Evolutionary conservation across 2,113 vertebrate species (phyloP), one percentile per base, ranked within the genome.

Genomic region (Pogona vitticeps): DNA sequence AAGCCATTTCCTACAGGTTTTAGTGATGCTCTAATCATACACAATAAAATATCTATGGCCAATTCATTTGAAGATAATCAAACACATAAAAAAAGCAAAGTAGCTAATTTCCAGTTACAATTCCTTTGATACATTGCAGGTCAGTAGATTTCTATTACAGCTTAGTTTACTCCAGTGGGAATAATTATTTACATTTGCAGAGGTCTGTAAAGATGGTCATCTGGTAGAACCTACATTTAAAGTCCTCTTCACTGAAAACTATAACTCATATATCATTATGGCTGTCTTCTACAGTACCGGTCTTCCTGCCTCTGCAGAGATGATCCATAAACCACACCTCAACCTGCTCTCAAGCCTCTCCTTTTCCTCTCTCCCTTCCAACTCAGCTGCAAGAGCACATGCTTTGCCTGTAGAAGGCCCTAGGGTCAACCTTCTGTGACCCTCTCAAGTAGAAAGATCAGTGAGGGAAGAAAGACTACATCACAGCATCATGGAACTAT

Each of bases 51-150:
- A 18, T 90, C 76, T 87, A 79, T 52, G 42, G 76, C 88, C 38
- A 68, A 88, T 90, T 93, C 83, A 90, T 90, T 89, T 83, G 72
- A 36, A 68, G 81, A 85, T 40, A 86, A 83, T 67, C 52, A 81
- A 88, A 79, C 75, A 86, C 67, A 85, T 90, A 89, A 86, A 92
- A n/a, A 82, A 14, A 31, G 33, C 40, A 28, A 42, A 42, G 28
- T 46, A 81, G 20, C 26, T 42, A 20, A 81, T 70, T 71, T 83
- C 61, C 26, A 65, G 72, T 86, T 86, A 67, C 59, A 80, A 1
- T 40, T 73, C 81, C 79, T 80, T 67, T 31, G 31, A 42, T 80
- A 81, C 46, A 38, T 13, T 81, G 65, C 40, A 87, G 23, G 21
- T 28, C 75, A 31, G 0, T 85, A 71, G 76, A 21, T 84, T 78